These are phyloP conservation scores for Xenotilapia leptura DNA, from an alignment of 2,113 vertebrate species.

Conservation along the genomic window DNA sequence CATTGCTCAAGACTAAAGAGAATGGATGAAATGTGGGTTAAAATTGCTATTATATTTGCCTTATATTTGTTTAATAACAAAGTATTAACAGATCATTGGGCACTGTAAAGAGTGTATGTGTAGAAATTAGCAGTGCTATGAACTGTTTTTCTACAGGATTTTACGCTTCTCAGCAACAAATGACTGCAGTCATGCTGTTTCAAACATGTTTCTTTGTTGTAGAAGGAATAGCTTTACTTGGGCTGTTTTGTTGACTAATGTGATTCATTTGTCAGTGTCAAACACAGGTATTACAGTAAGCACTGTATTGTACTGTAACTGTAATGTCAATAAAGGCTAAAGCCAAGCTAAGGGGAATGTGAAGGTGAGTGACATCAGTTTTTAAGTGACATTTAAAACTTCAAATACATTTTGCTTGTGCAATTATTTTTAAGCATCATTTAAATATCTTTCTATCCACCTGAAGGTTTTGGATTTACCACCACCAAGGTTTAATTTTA, in stretches of 20 bases:
- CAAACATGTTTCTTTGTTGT: background rate
- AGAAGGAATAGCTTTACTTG: background rate
- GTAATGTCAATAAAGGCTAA: background rate
- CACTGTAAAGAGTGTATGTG: background rate
- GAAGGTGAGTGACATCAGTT: background rate
- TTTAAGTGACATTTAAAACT: background rate
- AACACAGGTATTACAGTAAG: background rate
- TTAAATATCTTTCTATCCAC: background rate
- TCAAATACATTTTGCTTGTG: background rate
- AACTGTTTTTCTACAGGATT: background rate
- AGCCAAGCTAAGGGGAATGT: background rate
- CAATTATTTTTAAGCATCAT: background rate
- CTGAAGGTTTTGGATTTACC: background rate
- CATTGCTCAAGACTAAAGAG: background rate
- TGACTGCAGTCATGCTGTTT: background rate
- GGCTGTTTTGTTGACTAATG: background rate
- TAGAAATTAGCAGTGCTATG: background rate
- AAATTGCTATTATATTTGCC: background rate
- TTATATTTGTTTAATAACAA: background rate
- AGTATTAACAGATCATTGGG: background rate
- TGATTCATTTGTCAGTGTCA: background rate
- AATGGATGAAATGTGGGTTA: background rate
- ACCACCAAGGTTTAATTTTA: background rate
- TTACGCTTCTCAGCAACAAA: background rate
- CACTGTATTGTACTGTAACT: background rate